A percentile compares a stretch with the other conserved stretches of the same genome.
Evolutionary conservation across 2,113 vertebrate genomes (phyloP).

Genomic region (Bambusicola thoracicus): DNA sequence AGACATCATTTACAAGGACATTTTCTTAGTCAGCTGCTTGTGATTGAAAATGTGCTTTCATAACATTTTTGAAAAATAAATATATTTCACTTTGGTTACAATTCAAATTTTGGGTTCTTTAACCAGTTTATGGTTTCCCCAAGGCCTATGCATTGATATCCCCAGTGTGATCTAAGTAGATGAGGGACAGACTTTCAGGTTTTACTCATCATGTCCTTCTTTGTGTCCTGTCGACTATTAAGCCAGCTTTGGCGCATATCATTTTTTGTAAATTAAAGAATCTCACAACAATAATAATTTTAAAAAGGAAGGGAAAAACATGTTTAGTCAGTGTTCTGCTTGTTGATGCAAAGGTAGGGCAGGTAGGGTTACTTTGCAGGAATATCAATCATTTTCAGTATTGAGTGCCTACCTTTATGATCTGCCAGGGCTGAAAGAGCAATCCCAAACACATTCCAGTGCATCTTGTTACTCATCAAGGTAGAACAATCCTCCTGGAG

Average conservation of each 20-base stretch:
- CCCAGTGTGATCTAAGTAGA: neutral
- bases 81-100: neutral
- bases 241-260: neutral
- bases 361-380: constrained; percentile 39
- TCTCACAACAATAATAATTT: neutral
- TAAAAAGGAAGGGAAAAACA: constrained; percentile 6
- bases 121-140: neutral
- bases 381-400: neutral
- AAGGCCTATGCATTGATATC: neutral
- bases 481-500: neutral
- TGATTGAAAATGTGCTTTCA: neutral
- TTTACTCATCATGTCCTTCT: neutral
- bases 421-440: constrained; percentile 24
- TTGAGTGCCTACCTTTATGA: constrained; percentile 29
- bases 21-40: neutral
- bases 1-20: neutral
- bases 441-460: constrained; percentile 19
- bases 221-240: neutral
- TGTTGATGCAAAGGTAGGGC: neutral
- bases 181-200: neutral
- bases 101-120: neutral
- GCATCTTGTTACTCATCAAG: constrained; percentile 50
- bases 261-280: neutral
- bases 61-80: neutral
- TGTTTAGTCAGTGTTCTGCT: neutral